phyloP scores from a whole-genome alignment of 2,888 invertebrate species.

The Parnassius mnemosyne region DNA sequence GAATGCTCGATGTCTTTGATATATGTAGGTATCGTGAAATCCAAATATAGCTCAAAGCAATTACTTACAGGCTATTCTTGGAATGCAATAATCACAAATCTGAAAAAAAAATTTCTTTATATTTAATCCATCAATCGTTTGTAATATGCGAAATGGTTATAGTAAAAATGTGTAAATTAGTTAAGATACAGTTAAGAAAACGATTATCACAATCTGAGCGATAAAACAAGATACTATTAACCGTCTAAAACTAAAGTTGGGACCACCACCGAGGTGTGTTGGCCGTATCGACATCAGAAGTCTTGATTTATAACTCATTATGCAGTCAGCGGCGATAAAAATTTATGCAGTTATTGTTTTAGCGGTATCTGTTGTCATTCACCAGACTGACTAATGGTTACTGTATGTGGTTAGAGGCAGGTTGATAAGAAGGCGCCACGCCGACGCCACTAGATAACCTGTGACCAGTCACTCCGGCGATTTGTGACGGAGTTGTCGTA shows the following conservation, averaged over 20 bases:
- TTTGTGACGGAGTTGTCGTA: constrained; percentile 7
- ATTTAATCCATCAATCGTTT: too few relatives aligned
- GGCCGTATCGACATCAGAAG: not conserved
- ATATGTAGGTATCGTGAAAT: too few relatives aligned
- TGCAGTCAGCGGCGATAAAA: constrained; percentile 30
- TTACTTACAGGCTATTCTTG: too few relatives aligned
- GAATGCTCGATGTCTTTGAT: too few relatives aligned
- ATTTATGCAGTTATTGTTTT: constrained; percentile 21
- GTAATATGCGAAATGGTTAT: too few relatives aligned
- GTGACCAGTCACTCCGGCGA: constrained; percentile 33
- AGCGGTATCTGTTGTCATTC: constrained; percentile 20
- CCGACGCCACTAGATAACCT: constrained; percentile 41
- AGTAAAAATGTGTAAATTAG: too few relatives aligned
- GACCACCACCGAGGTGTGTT: constrained; percentile 9
- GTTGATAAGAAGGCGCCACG: constrained; percentile 44
- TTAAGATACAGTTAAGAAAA: too few relatives aligned
- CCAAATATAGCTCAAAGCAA: too few relatives aligned
- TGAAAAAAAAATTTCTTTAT: too few relatives aligned
- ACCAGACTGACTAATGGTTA: constrained; percentile 32
- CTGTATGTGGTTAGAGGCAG: constrained; percentile 29
- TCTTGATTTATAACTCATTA: constrained; percentile 12
- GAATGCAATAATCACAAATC: too few relatives aligned
- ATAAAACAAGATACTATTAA: too few relatives aligned
- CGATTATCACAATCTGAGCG: too few relatives aligned
- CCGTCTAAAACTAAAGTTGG: not conserved